Evolutionary conservation across 1,140 invertebrate species (phyloP).

Genomic region (Penaeus japonicus): DNA sequence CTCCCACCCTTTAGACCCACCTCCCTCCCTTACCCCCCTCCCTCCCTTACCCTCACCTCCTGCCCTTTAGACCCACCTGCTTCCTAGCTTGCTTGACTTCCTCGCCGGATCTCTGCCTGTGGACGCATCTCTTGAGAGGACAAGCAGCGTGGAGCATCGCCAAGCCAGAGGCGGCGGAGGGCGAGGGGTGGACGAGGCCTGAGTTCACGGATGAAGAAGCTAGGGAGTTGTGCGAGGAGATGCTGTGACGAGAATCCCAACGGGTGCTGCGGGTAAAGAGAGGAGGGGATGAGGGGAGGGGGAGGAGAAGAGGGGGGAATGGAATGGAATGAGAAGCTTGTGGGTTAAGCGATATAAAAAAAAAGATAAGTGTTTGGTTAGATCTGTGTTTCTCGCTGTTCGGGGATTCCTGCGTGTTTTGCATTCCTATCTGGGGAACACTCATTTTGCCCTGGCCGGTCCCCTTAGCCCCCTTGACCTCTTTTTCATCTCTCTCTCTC

Average conservation of each 20-base stretch:
- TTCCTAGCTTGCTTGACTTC: constrained; percentile 48
- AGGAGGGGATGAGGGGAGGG: too few species aligned
- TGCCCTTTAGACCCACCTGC: constrained; percentile 27
- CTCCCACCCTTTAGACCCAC: too few species aligned
- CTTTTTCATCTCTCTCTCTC: too few species aligned
- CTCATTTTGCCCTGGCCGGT: too few species aligned
- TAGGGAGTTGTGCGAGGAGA: constrained; percentile 38
- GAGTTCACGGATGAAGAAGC: constrained; percentile 24
- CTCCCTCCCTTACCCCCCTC: too few species aligned
- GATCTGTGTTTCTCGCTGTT: too few species aligned
- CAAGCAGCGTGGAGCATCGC: constrained; percentile 25
- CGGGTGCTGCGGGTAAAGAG: not conserved
- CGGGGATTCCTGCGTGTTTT: too few species aligned
- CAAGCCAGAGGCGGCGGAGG: constrained; percentile 16
- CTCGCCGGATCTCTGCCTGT: constrained; percentile 41
- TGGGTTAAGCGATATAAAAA: not conserved
- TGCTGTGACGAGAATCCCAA: constrained; percentile 22
- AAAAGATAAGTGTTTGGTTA: too few species aligned
- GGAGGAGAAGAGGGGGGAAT: not conserved
- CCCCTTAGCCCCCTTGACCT: too few species aligned
- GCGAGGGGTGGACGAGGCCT: constrained; percentile 21
- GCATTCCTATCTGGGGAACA: too few species aligned
- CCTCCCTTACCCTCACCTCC: too few species aligned
- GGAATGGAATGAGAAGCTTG: not conserved
- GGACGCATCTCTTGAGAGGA: constrained; percentile 36